These are phyloP conservation scores for Upupa epops DNA, from an alignment of 2,113 vertebrate species.

Conservation along the genomic window DNA sequence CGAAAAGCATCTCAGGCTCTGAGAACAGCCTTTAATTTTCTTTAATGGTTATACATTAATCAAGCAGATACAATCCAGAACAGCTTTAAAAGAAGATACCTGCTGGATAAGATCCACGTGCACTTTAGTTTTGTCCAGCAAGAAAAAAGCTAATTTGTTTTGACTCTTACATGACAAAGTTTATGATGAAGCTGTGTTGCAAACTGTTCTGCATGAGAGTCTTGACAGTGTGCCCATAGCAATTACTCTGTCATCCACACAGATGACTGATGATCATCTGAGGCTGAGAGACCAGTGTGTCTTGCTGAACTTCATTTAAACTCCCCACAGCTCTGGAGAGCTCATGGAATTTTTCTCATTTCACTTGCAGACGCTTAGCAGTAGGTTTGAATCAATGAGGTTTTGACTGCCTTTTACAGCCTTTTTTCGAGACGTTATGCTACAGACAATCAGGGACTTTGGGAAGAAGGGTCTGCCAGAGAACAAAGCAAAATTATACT, in stretches of 20 bases:
- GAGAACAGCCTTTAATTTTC: constrained; percentile 17
- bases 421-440: not conserved
- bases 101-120: constrained; percentile 22
- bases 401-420: not conserved
- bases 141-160: not conserved
- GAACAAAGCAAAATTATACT: not conserved
- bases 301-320: constrained; percentile 28
- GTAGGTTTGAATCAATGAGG: not conserved
- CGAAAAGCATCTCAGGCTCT: not conserved
- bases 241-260: not conserved
- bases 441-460: not conserved
- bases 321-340: not conserved
- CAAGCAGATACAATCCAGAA: constrained; percentile 55
- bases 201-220: not conserved
- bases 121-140: not conserved
- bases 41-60: constrained; percentile 45
- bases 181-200: not conserved
- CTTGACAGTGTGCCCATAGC: not conserved
- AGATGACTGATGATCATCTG: not conserved
- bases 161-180: not conserved
- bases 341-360: not conserved
- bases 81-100: constrained; percentile 7
- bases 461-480: not conserved
- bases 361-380: not conserved
- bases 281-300: not conserved